These are phyloP conservation scores for Dendrolimus houi DNA, from an alignment of 2,888 invertebrate species.

Conservation along the genomic window DNA sequence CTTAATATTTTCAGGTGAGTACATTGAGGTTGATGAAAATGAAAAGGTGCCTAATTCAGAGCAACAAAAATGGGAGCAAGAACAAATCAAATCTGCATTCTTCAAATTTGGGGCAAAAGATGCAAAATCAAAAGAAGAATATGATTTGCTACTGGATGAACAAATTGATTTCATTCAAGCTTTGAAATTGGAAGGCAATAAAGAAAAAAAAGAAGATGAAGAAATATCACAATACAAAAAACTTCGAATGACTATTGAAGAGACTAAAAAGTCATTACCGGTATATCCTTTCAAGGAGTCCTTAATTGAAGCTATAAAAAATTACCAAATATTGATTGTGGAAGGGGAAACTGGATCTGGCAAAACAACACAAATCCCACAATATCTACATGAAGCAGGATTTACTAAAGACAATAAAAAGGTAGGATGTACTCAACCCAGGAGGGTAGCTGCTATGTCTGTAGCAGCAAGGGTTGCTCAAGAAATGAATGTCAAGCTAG, in stretches of 20 bases:
- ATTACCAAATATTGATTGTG: conserved; percentile 93
- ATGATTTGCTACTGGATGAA: conserved; percentile 95
- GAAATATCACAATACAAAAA: conserved; percentile 80
- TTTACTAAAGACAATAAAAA: conserved; percentile 89
- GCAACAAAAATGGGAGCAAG: conserved; percentile 97
- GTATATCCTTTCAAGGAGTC: conserved; percentile 94
- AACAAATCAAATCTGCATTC: conserved; percentile 94
- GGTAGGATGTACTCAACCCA: conserved; percentile 98
- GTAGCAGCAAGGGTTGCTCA: conserved; percentile 98
- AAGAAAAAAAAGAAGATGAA: conserved; percentile 75
- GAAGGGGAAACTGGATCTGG: conserved; percentile 99
- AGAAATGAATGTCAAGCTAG: conserved; percentile 97
- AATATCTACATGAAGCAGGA: conserved; percentile 96
- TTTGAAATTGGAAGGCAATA: conserved; percentile 84
- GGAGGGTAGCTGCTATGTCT: conserved; percentile 99
- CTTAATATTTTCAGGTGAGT: conserved; percentile 71
- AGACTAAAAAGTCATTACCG: conserved; percentile 94
- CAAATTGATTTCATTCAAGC: conserved; percentile 98
- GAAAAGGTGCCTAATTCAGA: conserved; percentile 90
- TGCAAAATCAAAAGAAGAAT: conserved; percentile 84
- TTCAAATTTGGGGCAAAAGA: conserved; percentile 96
- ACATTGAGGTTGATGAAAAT: conserved; percentile 89
- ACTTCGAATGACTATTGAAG: conserved; percentile 88
- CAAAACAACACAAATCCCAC: conserved; percentile 99
- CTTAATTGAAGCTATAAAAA: conserved; percentile 92